Base-by-base conservation (phyloP, 2,888 invertebrate genomes). In the Troglohyphantes excavatus region DNA sequence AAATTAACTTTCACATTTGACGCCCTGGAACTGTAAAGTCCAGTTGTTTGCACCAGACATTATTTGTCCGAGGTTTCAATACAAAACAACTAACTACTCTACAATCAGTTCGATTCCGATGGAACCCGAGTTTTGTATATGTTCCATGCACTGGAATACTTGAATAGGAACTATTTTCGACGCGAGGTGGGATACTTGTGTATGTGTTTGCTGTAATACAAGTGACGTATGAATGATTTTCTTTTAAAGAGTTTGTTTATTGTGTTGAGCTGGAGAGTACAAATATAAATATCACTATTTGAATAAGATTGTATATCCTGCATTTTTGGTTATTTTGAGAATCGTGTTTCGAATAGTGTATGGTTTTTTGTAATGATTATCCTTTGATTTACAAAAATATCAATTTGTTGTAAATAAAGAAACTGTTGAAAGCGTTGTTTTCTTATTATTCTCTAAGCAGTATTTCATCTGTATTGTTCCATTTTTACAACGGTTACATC, bases 211-310 rank as follows among this genome's bases (percentile, higher is more conserved):
- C 63, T 73, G 79, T 87, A 78, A 70, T 70, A 73, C 65, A 73
- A 65, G 73, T 43, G 79, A 79, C 5, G 53, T 73, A 63, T 87
- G 87, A 87, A 79, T 67, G 72, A 46, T 33, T 72, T 63, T 63
- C 65, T 72, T 68, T 87, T 83, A 13, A 23, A 59, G n/a, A n/a
- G 17, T 73, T 46, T 67, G 59, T 59, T 67, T 72, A 81, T 81
- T 82, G 29, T 82, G 73, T 67, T 33, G 87, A 87, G 70, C 79
- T 87, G 87, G 79, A 87, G 75, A 87, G 87, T 87, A 87, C 87
- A 87, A 87, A 87, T 87, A 87, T 87, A 87, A 87, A 87, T 87
- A 87, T 87, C 79, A 79, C 85, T 86, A 73, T 86, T 81, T 86
- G 76, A 68, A 86, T 78, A 68, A 73, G 61, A 83, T 29, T 86